These are phyloP conservation scores for Apamea crenata DNA, from an alignment of 2,888 invertebrate species.

Conservation along the genomic window DNA sequence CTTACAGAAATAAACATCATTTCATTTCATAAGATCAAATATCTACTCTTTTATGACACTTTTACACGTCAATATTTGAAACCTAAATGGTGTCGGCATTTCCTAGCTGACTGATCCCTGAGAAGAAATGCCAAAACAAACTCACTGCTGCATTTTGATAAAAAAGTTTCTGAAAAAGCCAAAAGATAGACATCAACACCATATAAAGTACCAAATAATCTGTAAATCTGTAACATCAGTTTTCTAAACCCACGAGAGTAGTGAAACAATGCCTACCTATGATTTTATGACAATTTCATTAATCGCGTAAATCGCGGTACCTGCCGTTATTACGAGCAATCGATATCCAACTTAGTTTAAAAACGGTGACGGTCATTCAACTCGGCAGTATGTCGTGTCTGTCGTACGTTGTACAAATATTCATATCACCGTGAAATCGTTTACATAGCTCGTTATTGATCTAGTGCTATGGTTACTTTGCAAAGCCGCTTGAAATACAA, in stretches of 20 bases:
- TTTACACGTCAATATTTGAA: too few species aligned
- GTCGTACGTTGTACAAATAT: conserved; percentile 57
- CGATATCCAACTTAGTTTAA: conserved; percentile 65
- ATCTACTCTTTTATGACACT: too few species aligned
- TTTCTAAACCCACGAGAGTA: not conserved
- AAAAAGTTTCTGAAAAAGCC: not conserved
- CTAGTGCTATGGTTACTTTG: conserved; percentile 50
- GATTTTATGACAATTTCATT: conserved; percentile 13
- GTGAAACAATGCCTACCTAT: not conserved
- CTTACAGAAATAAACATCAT: too few species aligned
- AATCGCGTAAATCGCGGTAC: conserved; percentile 30
- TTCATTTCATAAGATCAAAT: too few species aligned
- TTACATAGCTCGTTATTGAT: conserved; percentile 62
- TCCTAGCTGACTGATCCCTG: too few species aligned
- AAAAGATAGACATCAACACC: conserved; percentile 5
- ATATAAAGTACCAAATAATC: not conserved
- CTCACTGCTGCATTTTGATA: not conserved
- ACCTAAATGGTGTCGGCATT: too few species aligned
- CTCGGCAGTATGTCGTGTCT: conserved; percentile 64
- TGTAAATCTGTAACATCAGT: not conserved
- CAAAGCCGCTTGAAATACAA: conserved; percentile 6
- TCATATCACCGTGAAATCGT: conserved; percentile 65
- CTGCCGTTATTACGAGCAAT: conserved; percentile 59
- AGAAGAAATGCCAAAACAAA: not conserved
- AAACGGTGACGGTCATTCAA: conserved; percentile 71